Conservation (phyloP, 2,797 vertebrate species). For the Mormyrops boulengeri region DNA sequence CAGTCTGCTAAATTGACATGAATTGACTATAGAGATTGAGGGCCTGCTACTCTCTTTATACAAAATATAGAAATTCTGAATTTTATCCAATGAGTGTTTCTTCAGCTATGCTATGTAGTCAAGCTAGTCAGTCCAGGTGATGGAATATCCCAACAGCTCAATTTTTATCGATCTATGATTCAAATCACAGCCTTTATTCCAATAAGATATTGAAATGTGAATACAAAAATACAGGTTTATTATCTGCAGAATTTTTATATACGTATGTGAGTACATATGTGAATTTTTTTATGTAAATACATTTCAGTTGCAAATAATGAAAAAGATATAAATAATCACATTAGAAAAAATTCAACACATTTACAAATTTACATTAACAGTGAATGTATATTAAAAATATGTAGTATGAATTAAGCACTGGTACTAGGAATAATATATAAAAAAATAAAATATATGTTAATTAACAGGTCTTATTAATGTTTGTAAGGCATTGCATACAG, state of each 20-base stretch:
- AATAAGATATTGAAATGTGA: background rate
- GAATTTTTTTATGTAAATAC: background rate
- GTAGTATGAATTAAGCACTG: background rate
- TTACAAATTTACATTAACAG: background rate
- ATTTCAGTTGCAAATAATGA: background rate
- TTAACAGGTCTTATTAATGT: background rate
- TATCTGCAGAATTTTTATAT: background rate
- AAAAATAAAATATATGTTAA: background rate
- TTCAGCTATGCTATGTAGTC: background rate
- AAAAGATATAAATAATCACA: background rate
- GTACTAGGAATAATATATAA: background rate
- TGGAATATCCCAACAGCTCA: background rate
- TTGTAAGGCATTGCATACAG: background rate
- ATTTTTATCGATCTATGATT: background rate
- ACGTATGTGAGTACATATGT: background rate
- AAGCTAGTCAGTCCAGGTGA: background rate
- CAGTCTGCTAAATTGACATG: constrained; percentile 16
- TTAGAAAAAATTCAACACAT: background rate
- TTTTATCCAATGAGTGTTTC: background rate
- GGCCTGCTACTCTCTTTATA: background rate
- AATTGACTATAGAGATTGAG: constrained; percentile 5
- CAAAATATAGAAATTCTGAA: background rate
- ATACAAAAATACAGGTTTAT: background rate
- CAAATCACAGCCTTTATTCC: background rate
- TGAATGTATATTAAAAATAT: background rate